Conservation (phyloP, 1,140 invertebrate species). For the Cydia splendana region DNA sequence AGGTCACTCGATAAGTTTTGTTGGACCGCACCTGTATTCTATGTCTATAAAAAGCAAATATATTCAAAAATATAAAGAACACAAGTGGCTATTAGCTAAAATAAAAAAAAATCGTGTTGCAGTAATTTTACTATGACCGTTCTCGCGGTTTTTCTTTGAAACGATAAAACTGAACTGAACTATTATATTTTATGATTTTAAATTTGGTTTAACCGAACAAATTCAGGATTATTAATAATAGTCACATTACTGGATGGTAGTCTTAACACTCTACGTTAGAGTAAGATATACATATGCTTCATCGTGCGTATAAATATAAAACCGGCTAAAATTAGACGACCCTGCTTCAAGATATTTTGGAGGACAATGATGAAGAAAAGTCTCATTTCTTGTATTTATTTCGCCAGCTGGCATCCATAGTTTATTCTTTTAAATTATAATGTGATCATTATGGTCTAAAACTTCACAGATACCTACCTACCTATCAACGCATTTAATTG, state of each 20-base stretch:
- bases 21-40: too few species aligned
- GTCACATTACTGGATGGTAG: background rate
- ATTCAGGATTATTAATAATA: background rate
- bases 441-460: background rate
- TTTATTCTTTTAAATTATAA: slow-evolving; percentile 22
- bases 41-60: too few species aligned
- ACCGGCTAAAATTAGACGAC: slow-evolving; percentile 41
- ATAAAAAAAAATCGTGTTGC: too few species aligned
- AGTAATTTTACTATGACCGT: too few species aligned
- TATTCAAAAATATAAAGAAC: too few species aligned
- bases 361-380: slow-evolving; percentile 42
- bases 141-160: too few species aligned
- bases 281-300: slow-evolving; percentile 14
- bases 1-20: too few species aligned
- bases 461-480: background rate
- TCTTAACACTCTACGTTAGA: background rate
- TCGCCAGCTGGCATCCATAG: slow-evolving; percentile 33
- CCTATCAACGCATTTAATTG: background rate
- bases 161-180: too few species aligned
- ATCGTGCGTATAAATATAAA: slow-evolving; percentile 10
- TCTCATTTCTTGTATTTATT: slow-evolving; percentile 39
- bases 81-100: too few species aligned
- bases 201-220: too few species aligned
- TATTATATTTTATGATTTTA: too few species aligned
- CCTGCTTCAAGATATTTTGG: slow-evolving; percentile 38